Evolutionary conservation across 2,888 invertebrate species (phyloP).

Genomic region (Fragum sueziense): DNA sequence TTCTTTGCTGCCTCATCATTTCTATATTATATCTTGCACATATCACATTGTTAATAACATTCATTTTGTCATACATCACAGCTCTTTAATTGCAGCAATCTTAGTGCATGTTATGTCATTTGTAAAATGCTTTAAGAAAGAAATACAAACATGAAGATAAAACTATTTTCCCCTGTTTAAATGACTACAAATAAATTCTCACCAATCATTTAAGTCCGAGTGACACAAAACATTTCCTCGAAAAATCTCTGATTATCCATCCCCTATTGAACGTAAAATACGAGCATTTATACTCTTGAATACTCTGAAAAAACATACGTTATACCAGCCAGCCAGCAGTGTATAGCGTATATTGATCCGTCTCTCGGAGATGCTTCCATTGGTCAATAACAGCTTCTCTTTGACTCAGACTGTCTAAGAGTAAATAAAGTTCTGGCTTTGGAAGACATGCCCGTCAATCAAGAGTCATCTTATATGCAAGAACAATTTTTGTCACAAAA

Average conservation of each 20-base stretch:
- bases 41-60: too few species aligned
- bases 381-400: constrained; percentile 60
- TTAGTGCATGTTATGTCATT: too few species aligned
- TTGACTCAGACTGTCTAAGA: constrained; percentile 55
- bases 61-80: too few species aligned
- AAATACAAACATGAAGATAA: neutral
- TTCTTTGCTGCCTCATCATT: too few species aligned
- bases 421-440: constrained; percentile 31
- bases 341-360: constrained; percentile 11
- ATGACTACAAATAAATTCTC: constrained; percentile 6
- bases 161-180: neutral
- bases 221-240: neutral
- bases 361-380: constrained; percentile 34
- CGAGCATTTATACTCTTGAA: neutral
- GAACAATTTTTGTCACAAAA: neutral
- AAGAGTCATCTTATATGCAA: constrained; percentile 5
- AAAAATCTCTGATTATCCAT: constrained; percentile 10
- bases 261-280: constrained; percentile 12
- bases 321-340: neutral
- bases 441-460: neutral
- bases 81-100: too few species aligned
- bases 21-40: too few species aligned
- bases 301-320: neutral
- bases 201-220: neutral
- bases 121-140: too few species aligned